These are phyloP conservation scores for Acanthopleura granulata DNA, from an alignment of 2,888 invertebrate genomes.

Conservation along the genomic window DNA sequence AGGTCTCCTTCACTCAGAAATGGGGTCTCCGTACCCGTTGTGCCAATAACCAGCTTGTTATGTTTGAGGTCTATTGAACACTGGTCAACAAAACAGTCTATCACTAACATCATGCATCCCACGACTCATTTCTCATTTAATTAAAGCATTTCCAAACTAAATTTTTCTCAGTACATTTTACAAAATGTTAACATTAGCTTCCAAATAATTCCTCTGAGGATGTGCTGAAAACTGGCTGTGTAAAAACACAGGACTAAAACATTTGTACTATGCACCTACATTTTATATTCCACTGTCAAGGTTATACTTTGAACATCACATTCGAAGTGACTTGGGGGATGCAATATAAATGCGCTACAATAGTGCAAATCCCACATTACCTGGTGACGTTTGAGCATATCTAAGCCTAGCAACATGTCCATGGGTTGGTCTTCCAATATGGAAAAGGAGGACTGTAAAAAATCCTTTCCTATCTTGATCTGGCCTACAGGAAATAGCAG, in stretches of 20 bases:
- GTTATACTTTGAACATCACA: too few species aligned
- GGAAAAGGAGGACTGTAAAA: constrained; percentile 95
- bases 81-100: constrained; percentile 30
- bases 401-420: constrained; percentile 97
- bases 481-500: constrained; percentile 72
- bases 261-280: too few species aligned
- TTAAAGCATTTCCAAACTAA: too few species aligned
- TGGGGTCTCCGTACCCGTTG: constrained; percentile 90
- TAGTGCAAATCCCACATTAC: constrained; percentile 69
- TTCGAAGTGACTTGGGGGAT: too few species aligned
- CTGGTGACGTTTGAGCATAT: constrained; percentile 97
- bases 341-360: not conserved
- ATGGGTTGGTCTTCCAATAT: constrained; percentile 97
- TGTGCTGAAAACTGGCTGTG: too few species aligned
- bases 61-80: constrained; percentile 76
- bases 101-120: too few species aligned
- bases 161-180: too few species aligned
- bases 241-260: too few species aligned
- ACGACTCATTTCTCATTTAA: too few species aligned
- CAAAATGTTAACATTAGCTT: too few species aligned
- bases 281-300: too few species aligned
- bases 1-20: constrained; percentile 87
- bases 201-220: too few species aligned
- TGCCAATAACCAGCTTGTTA: constrained; percentile 91
- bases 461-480: constrained; percentile 94